These are phyloP conservation scores for Cyanocitta stelleri DNA, from an alignment of 2,113 vertebrate genomes.

Conservation along the genomic window DNA sequence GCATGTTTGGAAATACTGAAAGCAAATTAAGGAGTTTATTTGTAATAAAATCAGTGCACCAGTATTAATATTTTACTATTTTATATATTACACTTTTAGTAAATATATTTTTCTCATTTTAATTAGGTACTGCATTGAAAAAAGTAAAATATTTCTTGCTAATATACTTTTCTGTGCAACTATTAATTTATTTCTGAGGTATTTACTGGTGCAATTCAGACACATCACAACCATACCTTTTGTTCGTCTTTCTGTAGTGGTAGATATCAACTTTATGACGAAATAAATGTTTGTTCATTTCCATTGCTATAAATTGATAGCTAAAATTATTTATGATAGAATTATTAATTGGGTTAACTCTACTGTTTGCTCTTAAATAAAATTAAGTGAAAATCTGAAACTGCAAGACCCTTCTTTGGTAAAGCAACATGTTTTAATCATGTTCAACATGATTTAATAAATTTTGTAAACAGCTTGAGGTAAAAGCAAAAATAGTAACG, in stretches of 20 bases:
- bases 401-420: not conserved
- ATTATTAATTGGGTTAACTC: not conserved
- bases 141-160: not conserved
- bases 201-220: not conserved
- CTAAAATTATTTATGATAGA: not conserved
- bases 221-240: not conserved
- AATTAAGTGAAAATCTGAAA: not conserved
- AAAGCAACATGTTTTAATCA: not conserved
- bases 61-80: not conserved
- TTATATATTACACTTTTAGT: not conserved
- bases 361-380: not conserved
- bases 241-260: not conserved
- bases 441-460: not conserved
- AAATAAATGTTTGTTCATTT: not conserved
- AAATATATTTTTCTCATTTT: not conserved
- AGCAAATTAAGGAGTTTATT: not conserved
- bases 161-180: not conserved
- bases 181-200: not conserved
- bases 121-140: not conserved
- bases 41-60: not conserved
- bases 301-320: not conserved
- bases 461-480: conserved; percentile 16
- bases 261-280: not conserved
- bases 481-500: conserved; percentile 3
- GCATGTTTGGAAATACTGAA: not conserved